Evolutionary conservation across 2,888 invertebrate species (phyloP).

Genomic region (Platycheirus albimanus): DNA sequence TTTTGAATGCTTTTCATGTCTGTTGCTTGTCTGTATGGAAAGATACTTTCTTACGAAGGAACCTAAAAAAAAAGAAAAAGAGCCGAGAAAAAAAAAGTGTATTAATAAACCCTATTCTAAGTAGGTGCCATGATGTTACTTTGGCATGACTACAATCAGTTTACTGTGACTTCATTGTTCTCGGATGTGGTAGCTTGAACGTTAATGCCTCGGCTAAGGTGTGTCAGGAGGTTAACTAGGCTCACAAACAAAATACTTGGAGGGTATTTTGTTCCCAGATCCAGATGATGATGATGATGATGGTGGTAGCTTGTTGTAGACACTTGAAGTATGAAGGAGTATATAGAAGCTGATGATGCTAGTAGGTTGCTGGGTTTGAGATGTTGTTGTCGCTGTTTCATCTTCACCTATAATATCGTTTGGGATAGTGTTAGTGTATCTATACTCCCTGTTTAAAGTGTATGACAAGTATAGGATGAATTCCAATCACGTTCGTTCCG

Average conservation of each 20-base stretch:
- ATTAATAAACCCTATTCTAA: constrained; percentile 64
- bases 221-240: constrained; percentile 70
- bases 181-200: constrained; percentile 36
- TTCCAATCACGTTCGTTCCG: constrained; percentile 68
- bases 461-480: constrained; percentile 29
- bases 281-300: no score
- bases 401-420: constrained; percentile 62
- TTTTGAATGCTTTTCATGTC: constrained; percentile 47
- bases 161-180: constrained; percentile 64
- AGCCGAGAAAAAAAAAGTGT: constrained; percentile 8
- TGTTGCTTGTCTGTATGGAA: constrained; percentile 50
- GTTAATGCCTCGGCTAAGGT: constrained; percentile 58
- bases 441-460: constrained; percentile 2
- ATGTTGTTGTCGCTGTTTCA: constrained; percentile 38
- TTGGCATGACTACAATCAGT: constrained; percentile 62
- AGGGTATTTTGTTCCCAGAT: constrained; percentile 20
- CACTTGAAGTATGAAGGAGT: no score
- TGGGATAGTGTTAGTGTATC: constrained; percentile 46
- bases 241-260: constrained; percentile 60
- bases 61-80: constrained; percentile 19
- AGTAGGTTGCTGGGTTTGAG: constrained; percentile 12
- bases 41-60: constrained; percentile 47
- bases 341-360: no score
- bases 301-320: constrained; percentile 11
- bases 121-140: constrained; percentile 68